phyloP scores from a whole-genome alignment of 2,113 vertebrate genomes.

The Andinoacara biseriatus region DNA sequence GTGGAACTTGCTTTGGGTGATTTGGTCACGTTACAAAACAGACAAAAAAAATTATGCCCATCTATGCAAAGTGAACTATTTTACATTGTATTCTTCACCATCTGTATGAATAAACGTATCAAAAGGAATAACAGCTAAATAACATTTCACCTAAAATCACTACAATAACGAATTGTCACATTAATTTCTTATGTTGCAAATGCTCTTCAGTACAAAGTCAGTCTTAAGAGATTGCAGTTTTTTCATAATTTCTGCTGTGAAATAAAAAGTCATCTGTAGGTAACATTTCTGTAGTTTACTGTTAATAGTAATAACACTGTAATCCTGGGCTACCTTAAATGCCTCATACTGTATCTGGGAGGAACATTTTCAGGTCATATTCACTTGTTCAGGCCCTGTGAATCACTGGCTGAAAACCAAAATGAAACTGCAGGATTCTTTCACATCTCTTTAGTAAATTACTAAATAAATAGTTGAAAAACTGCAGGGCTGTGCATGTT shows the following conservation, averaged over 20 bases:
- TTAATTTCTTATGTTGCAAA: not conserved
- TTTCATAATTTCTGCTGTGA: not conserved
- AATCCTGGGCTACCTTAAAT: not conserved
- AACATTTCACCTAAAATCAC: not conserved
- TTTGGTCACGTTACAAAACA: not conserved
- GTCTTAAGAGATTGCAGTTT: not conserved
- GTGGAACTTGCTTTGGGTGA: not conserved
- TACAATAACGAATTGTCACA: not conserved
- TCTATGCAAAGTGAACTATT: not conserved
- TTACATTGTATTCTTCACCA: not conserved
- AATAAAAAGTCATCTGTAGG: not conserved
- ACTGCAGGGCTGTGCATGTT: not conserved
- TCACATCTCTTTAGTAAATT: not conserved
- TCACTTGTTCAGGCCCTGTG: not conserved
- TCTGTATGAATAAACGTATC: not conserved
- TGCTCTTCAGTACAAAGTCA: not conserved
- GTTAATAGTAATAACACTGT: not conserved
- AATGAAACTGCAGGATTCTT: not conserved
- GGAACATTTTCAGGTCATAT: not conserved
- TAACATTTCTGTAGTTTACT: not conserved
- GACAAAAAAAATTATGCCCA: not conserved
- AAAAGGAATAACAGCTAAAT: not conserved
- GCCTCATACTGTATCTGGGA: not conserved
- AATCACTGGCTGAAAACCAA: not conserved
- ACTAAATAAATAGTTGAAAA: not conserved